Conservation (phyloP, 2,113 vertebrate genomes). For the Aptenodytes forsteri region DNA sequence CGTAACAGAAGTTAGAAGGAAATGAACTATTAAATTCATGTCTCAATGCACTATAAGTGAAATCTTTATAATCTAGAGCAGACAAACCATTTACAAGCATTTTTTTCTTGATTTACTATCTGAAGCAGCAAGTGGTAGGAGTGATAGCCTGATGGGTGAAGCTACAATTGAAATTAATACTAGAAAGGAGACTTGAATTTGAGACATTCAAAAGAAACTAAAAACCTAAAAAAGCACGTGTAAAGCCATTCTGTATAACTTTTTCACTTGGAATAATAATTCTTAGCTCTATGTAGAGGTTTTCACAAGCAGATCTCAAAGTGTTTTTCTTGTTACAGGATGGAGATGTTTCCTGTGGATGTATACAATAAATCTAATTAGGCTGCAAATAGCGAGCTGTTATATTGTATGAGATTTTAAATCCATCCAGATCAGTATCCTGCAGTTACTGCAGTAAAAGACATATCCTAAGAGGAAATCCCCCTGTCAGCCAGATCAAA, state of each 20-base stretch:
- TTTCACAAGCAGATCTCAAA: not conserved
- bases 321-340: slow-evolving; percentile 41
- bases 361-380: slow-evolving; percentile 48
- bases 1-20: not conserved
- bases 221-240: not conserved
- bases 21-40: not conserved
- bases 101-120: not conserved
- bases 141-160: not conserved
- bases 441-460: not conserved
- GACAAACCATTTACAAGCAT: not conserved
- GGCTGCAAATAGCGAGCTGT: not conserved
- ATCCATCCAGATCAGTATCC: slow-evolving; percentile 24
- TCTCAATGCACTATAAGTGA: not conserved
- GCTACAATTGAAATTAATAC: not conserved
- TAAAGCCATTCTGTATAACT: not conserved
- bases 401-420: slow-evolving; percentile 34
- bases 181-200: not conserved
- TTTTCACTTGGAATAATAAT: not conserved
- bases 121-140: not conserved
- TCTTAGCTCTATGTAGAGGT: not conserved
- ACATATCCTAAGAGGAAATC: slow-evolving; percentile 56
- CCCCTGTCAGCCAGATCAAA: slow-evolving; percentile 47
- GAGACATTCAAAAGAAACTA: not conserved
- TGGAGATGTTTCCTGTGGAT: slow-evolving; percentile 45
- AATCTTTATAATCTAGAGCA: not conserved